Conservation (phyloP, 2,113 vertebrate genomes). For the Canis aureus region DNA sequence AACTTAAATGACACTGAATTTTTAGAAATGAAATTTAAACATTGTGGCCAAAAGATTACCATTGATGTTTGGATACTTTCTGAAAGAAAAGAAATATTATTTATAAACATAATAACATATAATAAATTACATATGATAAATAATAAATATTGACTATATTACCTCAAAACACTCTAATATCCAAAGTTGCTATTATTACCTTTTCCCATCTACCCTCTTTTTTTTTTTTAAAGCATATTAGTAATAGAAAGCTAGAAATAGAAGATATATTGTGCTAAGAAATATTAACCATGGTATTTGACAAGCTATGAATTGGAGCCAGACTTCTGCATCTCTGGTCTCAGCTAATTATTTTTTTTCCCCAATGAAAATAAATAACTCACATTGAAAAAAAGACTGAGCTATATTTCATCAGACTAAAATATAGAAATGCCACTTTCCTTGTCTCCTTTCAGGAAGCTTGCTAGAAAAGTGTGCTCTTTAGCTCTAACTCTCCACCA, state of each 20-base stretch:
- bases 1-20: neutral
- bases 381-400: conserved; percentile 60
- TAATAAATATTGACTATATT: neutral
- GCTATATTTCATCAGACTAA: conserved; percentile 40
- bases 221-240: neutral
- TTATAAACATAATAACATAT: neutral
- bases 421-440: neutral
- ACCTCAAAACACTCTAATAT: neutral
- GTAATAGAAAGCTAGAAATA: conserved; percentile 42
- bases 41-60: neutral
- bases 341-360: conserved; percentile 60
- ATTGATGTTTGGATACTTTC: neutral
- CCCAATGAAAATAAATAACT: conserved; percentile 68
- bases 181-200: neutral
- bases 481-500: conserved; percentile 12
- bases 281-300: conserved; percentile 52
- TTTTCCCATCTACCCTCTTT: neutral
- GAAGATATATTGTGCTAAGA: conserved; percentile 33
- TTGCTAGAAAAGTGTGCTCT: neutral
- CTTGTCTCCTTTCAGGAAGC: conserved; percentile 11
- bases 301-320: conserved; percentile 46
- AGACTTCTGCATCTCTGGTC: conserved; percentile 1
- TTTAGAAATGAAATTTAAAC: conserved; percentile 11
- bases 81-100: neutral
- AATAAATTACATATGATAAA: neutral